Evolutionary conservation across 2,888 invertebrate species (phyloP).

Genomic region (Volucella bombylans): DNA sequence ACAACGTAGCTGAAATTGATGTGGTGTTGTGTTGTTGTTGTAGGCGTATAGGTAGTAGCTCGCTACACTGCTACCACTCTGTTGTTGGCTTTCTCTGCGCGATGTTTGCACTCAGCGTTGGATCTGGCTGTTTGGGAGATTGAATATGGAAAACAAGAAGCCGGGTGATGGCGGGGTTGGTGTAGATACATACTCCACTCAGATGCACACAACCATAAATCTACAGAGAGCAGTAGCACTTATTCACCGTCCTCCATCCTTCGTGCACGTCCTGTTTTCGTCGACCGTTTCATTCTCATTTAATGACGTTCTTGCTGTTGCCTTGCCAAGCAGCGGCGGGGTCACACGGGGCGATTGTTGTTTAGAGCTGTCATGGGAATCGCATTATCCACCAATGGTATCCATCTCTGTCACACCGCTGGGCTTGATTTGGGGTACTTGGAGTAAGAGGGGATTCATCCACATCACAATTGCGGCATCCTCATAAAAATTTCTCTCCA

Average conservation of each 20-base stretch:
- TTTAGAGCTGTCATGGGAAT: constrained; percentile 73
- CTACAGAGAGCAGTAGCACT: constrained; percentile 70
- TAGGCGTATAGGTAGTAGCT: constrained; percentile 20
- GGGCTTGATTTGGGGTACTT: constrained; percentile 3
- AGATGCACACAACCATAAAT: constrained; percentile 70
- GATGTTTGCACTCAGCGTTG: constrained; percentile 46
- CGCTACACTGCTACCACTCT: constrained; percentile 66
- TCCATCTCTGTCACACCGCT: constrained; percentile 72
- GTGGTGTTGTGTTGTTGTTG: constrained; percentile 4
- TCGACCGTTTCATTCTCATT: constrained; percentile 48
- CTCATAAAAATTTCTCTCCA: constrained; percentile 64
- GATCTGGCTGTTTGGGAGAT: no score
- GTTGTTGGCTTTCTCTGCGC: constrained; percentile 69
- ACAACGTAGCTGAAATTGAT: constrained; percentile 6
- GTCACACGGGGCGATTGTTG: constrained; percentile 68
- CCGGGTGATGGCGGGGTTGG: background rate
- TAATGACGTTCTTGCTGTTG: constrained; percentile 33
- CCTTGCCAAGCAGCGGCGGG: constrained; percentile 23
- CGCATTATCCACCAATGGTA: constrained; percentile 74
- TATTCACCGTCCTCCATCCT: constrained; percentile 56
- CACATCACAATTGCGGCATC: constrained; percentile 27
- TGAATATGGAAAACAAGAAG: no score
- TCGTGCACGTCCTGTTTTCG: constrained; percentile 31
- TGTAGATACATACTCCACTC: constrained; percentile 42
- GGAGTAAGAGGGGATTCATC: background rate